These are phyloP conservation scores for Spondyliosoma cantharus DNA, from an alignment of 2,797 vertebrate species.

Conservation along the genomic window DNA sequence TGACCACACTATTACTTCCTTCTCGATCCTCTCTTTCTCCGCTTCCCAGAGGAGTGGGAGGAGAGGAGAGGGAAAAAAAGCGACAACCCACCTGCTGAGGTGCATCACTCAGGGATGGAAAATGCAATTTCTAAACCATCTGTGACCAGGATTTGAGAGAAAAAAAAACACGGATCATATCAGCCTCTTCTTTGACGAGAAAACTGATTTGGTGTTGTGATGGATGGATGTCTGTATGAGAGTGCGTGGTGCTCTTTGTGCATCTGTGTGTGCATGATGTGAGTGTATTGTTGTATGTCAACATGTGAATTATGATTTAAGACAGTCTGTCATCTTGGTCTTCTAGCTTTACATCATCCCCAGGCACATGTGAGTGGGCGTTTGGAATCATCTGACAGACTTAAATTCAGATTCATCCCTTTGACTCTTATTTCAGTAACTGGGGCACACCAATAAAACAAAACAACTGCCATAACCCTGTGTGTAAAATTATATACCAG, in stretches of 20 bases:
- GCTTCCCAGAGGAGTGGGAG: constrained; percentile 74
- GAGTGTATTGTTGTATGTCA: constrained; percentile 26
- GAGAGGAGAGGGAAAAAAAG: constrained; percentile 79
- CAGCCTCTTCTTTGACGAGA: constrained; percentile 17
- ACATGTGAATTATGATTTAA: constrained; percentile 40
- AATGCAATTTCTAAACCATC: constrained; percentile 66
- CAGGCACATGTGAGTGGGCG: constrained; percentile 42
- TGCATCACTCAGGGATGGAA: constrained; percentile 64
- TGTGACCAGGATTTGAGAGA: constrained; percentile 47
- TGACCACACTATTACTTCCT: constrained; percentile 55
- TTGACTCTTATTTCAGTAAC: constrained; percentile 36
- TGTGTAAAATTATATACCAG: constrained; percentile 59
- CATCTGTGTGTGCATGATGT: neutral
- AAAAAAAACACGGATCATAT: constrained; percentile 45
- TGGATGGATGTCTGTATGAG: neutral
- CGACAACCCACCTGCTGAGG: constrained; percentile 87
- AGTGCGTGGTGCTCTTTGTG: constrained; percentile 1
- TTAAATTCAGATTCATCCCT: constrained; percentile 48
- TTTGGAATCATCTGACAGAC: constrained; percentile 61
- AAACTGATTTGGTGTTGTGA: constrained; percentile 29
- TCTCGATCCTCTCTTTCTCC: constrained; percentile 38
- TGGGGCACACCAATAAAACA: constrained; percentile 32
- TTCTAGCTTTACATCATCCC: constrained; percentile 40
- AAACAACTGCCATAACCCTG: constrained; percentile 39
- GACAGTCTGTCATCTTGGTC: constrained; percentile 54